A percentile compares a stretch with the other conserved stretches of the same genome.
Evolutionary conservation across 2,113 vertebrate genomes (phyloP).

Genomic region (Lophius piscatorius): DNA sequence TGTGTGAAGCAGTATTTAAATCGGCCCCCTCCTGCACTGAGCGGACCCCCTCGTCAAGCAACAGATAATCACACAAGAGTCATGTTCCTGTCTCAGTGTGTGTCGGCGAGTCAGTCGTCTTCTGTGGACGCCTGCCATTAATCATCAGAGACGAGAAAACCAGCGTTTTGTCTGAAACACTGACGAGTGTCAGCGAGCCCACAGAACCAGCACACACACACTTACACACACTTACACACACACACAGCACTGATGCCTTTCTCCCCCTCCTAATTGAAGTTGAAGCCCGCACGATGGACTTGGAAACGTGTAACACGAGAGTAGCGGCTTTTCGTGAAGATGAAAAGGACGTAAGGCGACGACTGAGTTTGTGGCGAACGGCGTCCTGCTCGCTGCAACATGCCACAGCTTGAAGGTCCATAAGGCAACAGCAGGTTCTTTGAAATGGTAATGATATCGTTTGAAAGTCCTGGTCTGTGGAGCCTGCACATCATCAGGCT

Average conservation of each 20-base stretch:
- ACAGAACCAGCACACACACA: no score
- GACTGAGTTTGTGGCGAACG: conserved; percentile 31
- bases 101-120: no score
- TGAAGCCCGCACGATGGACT: not conserved
- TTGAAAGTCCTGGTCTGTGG: conserved; percentile 67
- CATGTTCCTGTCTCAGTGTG: conserved; percentile 19
- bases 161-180: conserved; percentile 36
- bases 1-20: conserved; percentile 58
- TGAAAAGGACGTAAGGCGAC: conserved; percentile 15
- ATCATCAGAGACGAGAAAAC: conserved; percentile 38
- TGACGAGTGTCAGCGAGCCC: conserved; percentile 24
- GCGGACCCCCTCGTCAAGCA: not conserved
- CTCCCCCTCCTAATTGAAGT: conserved; percentile 43
- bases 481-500: conserved; percentile 66
- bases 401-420: conserved; percentile 41
- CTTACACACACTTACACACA: not conserved
- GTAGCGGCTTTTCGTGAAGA: conserved; percentile 13
- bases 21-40: not conserved
- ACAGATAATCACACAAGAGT: conserved; percentile 43
- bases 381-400: conserved; percentile 27
- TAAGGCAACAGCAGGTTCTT: conserved; percentile 51
- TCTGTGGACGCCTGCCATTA: conserved; percentile 37
- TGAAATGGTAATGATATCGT: conserved; percentile 73
- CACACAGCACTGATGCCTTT: conserved; percentile 3
- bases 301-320: not conserved